Base-by-base conservation (phyloP, 1,140 invertebrate species). In the Drosophila sulfurigaster region DNA sequence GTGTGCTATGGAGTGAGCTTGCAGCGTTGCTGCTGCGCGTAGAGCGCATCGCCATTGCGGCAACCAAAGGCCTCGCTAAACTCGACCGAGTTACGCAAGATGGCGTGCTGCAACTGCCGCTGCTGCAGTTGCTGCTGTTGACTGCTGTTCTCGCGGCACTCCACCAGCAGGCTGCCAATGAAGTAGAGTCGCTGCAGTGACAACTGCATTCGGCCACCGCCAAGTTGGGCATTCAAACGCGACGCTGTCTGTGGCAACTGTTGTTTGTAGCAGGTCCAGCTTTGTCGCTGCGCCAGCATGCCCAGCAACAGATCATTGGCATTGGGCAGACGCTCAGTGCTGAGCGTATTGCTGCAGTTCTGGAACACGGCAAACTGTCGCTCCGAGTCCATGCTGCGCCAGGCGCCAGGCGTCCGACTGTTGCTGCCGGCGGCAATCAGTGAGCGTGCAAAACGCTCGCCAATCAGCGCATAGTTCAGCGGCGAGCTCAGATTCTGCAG, bases 301-400 rank as follows among this genome's bases (percentile, higher is more conserved):
- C 38, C 62, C 7, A 92, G 41, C 11, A 92, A 56, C 51, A 92
- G 49, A 15, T 92, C 82, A 45, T 92, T 81, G n/a, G 71, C 5
- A 54, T 83, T 80, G 1, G 65, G 43, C n/a, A 35, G 46, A 10
- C 28, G 16, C 11, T 41, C 56, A 4, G 30, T 0, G 11, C 10
- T 13, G 5, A 43, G 38, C 38, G 28, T 11, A 43, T 30, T 20
- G 41, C 74, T 71, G 54, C 91, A 92, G 30, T 80, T 69, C 20
- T 81, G 60, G 5, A 89, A 79, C 15, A 25, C 48, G 7, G 43
- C 57, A 51, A 92, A 92, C 6, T 71, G 58, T 2, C 71, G 56
- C 8, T 92, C 87, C 3, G 91, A 91, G 54, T 92, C 91, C 20
- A 54, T 74, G 46, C 91, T 91, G n/a, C 91, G 88, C 91, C 91